Evolutionary conservation across 2,113 vertebrate genomes (phyloP).

Genomic region (Gallinago jamesoni): DNA sequence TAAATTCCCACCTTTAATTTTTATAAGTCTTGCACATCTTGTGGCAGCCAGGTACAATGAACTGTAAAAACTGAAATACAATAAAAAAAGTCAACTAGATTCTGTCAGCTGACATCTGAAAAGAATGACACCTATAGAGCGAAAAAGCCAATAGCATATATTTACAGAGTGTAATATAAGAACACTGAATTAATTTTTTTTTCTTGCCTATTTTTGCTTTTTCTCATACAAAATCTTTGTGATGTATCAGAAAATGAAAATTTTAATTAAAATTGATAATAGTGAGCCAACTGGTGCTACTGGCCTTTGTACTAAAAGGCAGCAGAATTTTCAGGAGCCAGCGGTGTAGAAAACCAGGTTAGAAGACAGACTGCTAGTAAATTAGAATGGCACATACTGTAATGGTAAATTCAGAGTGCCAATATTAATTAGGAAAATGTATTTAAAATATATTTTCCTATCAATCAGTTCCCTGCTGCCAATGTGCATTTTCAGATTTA

Average conservation of each 20-base stretch:
- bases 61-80: not conserved
- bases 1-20: not conserved
- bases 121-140: not conserved
- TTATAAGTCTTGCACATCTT: not conserved
- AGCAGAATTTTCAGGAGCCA: not conserved
- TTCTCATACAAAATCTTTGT: not conserved
- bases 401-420: slow-evolving; percentile 5
- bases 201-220: not conserved
- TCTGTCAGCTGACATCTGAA: not conserved
- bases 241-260: not conserved
- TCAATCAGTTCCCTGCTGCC: not conserved
- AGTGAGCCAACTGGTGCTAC: not conserved
- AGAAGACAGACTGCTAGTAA: not conserved
- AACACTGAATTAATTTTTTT: not conserved
- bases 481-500: not conserved
- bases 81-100: not conserved
- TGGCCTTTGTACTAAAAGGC: not conserved
- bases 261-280: slow-evolving; percentile 24
- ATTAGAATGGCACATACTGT: not conserved
- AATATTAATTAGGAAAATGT: slow-evolving; percentile 14
- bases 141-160: not conserved
- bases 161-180: not conserved
- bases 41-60: not conserved
- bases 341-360: not conserved
- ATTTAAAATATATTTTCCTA: not conserved